Evolutionary conservation across 2,797 vertebrate species (phyloP).

Genomic region (Intellagama lesueurii): DNA sequence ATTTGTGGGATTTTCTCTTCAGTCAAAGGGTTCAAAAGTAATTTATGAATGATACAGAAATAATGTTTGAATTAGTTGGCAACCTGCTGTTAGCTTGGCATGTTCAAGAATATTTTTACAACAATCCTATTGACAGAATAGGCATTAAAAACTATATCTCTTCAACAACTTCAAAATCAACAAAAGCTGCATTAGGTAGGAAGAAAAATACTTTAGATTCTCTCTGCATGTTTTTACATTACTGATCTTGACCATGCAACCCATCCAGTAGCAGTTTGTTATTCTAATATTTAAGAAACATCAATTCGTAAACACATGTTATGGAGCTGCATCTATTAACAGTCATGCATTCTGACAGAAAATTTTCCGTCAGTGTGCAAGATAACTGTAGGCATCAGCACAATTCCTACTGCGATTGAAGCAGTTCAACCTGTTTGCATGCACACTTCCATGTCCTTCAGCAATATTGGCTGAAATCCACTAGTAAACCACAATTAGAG

Average conservation of each 20-base stretch:
- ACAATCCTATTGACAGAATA: conserved; percentile 55
- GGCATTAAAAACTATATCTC: conserved; percentile 60
- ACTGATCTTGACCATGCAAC: conserved; percentile 62
- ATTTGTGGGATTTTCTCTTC: conserved; percentile 82
- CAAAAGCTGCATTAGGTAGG: conserved; percentile 66
- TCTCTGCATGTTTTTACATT: conserved; percentile 57
- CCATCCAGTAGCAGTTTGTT: conserved; percentile 43
- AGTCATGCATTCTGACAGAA: conserved; percentile 16
- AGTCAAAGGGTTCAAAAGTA: conserved; percentile 78
- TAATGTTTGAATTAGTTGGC: conserved; percentile 73
- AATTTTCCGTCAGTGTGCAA: background rate
- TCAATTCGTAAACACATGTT: conserved; percentile 54
- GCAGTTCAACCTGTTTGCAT: background rate
- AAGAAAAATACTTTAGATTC: conserved; percentile 64
- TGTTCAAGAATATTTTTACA: conserved; percentile 45
- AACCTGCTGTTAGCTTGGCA: conserved; percentile 70
- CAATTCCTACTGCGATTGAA: background rate
- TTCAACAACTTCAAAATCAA: conserved; percentile 55
- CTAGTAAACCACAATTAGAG: too few species aligned
- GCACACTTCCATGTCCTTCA: background rate
- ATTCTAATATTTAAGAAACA: conserved; percentile 39
- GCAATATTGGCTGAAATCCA: too few species aligned
- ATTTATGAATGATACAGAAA: conserved; percentile 79
- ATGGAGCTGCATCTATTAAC: background rate
- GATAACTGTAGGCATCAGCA: conserved; percentile 13